phyloP scores from a whole-genome alignment of 2,888 invertebrate genomes.

The Silvanus unidentatus region DNA sequence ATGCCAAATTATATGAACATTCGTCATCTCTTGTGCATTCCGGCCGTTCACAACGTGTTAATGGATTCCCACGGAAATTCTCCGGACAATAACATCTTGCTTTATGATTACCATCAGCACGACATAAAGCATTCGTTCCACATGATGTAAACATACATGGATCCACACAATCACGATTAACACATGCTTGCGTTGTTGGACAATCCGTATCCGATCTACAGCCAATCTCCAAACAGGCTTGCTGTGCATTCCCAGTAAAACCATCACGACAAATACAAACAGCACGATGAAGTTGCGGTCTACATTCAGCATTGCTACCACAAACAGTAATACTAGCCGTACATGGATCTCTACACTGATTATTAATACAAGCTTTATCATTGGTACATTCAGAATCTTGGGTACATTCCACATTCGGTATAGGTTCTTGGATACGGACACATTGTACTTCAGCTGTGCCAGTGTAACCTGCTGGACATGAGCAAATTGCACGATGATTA shows the following conservation, averaged over 20 bases:
- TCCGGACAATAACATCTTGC: conserved; percentile 79
- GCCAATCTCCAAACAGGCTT: conserved; percentile 72
- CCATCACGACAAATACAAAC: conserved; percentile 77
- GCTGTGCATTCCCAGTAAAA: conserved; percentile 77
- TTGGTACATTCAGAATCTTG: conserved; percentile 75
- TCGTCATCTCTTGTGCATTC: conserved; percentile 73
- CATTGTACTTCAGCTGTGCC: conserved; percentile 77
- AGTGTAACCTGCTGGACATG: conserved; percentile 71
- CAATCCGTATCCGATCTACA: conserved; percentile 83
- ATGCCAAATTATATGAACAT: conserved; percentile 73
- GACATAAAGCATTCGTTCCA: conserved; percentile 72
- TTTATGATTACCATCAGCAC: conserved; percentile 68
- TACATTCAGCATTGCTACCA: conserved; percentile 72
- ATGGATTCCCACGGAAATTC: conserved; percentile 75
- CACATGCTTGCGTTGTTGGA: conserved; percentile 72
- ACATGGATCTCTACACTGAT: conserved; percentile 71
- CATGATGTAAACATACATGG: conserved; percentile 76
- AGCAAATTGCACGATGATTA: conserved; percentile 77
- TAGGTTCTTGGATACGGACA: conserved; percentile 44
- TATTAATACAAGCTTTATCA: conserved; percentile 74
- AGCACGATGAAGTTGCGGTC: conserved; percentile 72
- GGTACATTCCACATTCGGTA: conserved; percentile 68
- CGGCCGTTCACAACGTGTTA: conserved; percentile 67
- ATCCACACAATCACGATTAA: conserved; percentile 74
- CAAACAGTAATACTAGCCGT: conserved; percentile 59